These are phyloP conservation scores for Catharus bicknelli DNA, from an alignment of 2,113 vertebrate species.

Conservation along the genomic window DNA sequence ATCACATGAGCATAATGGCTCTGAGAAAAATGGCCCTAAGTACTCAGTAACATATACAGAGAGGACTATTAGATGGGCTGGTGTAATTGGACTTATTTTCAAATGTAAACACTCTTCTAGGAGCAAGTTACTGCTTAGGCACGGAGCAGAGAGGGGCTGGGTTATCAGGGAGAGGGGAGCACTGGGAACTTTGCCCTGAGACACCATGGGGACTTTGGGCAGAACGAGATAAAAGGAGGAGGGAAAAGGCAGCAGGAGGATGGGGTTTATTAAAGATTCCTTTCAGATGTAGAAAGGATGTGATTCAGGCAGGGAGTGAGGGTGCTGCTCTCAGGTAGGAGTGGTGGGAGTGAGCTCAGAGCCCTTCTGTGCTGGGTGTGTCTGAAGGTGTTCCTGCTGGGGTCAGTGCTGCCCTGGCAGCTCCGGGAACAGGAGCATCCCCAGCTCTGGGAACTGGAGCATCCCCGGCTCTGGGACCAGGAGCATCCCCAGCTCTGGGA, in stretches of 20 bases:
- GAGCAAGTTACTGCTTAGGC: conserved; percentile 70
- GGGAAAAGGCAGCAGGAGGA: not conserved
- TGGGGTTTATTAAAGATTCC: not conserved
- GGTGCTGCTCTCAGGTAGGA: not conserved
- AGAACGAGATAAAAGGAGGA: not conserved
- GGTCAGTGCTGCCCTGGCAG: not conserved
- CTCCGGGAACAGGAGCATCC: not conserved
- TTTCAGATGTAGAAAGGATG: not conserved
- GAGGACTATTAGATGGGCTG: conserved; percentile 78
- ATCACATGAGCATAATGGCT: conserved; percentile 80
- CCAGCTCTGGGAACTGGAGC: not conserved
- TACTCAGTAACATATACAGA: conserved; percentile 84
- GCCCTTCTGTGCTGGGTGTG: not conserved
- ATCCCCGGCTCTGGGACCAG: conserved; percentile 6
- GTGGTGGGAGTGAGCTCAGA: not conserved
- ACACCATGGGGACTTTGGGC: not conserved
- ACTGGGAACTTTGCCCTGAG: not conserved
- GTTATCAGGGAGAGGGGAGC: not conserved
- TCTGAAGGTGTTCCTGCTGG: not conserved
- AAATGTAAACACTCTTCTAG: conserved; percentile 80
- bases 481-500: too few relatives aligned
- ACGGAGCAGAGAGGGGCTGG: not conserved
- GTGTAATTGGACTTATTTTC: conserved; percentile 79
- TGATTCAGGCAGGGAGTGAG: rapidly evolving
- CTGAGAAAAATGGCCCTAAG: conserved; percentile 74